Conservation (phyloP, 2,797 vertebrate species). For the Crenuchus spilurus region DNA sequence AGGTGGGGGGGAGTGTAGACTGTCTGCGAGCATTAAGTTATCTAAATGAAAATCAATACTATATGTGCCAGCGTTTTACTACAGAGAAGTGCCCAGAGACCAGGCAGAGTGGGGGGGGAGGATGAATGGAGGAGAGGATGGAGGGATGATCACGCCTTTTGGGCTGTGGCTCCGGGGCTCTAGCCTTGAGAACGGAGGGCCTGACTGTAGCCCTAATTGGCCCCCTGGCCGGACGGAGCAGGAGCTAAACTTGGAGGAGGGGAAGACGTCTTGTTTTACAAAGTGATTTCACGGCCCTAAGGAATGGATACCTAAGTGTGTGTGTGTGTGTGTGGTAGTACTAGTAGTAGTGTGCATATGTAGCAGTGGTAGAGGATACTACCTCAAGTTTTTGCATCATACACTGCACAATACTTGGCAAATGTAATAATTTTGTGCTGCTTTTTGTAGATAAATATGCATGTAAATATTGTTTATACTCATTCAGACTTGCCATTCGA, state of each 20-base stretch:
- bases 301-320: constrained; percentile 41
- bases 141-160: constrained; percentile 64
- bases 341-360: constrained; percentile 14
- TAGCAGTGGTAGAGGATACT: background rate
- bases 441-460: too few species aligned
- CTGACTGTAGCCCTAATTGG: constrained; percentile 80
- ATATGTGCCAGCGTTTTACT: constrained; percentile 88
- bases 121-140: constrained; percentile 33
- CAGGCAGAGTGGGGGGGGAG: constrained; percentile 44
- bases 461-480: too few species aligned
- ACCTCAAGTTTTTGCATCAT: too few species aligned
- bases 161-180: constrained; percentile 62
- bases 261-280: constrained; percentile 82
- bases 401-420: too few species aligned
- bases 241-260: constrained; percentile 83
- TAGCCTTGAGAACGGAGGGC: constrained; percentile 62
- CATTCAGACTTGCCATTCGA: too few species aligned
- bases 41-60: constrained; percentile 99
- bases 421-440: too few species aligned
- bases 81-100: constrained; percentile 83
- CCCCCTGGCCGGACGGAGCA: constrained; percentile 77
- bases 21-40: constrained; percentile 97
- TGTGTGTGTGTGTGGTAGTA: constrained; percentile 20
- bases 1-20: constrained; percentile 78
- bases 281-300: constrained; percentile 65